phyloP scores from a whole-genome alignment of 2,113 vertebrate species.

The Colinus virginianus region DNA sequence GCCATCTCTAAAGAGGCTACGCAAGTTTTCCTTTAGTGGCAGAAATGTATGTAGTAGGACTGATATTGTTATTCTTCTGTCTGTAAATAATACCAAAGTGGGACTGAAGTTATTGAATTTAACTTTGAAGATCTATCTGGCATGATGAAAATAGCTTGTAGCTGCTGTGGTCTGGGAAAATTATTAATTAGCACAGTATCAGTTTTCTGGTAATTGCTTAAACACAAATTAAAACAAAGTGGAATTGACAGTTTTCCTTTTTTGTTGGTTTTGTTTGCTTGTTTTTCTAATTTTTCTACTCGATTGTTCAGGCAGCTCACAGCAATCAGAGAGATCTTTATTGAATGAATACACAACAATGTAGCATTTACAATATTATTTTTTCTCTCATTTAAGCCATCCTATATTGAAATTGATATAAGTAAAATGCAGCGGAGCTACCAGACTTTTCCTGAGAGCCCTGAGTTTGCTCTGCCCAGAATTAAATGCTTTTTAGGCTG shows the following conservation, averaged over 20 bases:
- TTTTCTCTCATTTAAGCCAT: not conserved
- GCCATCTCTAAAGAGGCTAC: not conserved
- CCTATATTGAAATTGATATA: not conserved
- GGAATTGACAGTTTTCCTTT: not conserved
- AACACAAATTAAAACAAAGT: not conserved
- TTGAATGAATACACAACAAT: not conserved
- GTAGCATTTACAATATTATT: not conserved
- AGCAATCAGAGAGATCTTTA: not conserved
- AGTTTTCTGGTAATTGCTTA: not conserved
- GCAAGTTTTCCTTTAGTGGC: not conserved
- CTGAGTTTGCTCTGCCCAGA: not conserved
- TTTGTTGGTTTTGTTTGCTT: not conserved
- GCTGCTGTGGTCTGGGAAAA: not conserved
- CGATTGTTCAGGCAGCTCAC: not conserved
- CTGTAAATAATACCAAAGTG: not conserved
- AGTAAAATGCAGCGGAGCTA: not conserved
- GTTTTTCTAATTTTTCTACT: not conserved
- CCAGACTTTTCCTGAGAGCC: not conserved
- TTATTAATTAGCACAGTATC: not conserved
- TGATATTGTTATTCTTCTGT: not conserved
- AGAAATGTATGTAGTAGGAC: not conserved
- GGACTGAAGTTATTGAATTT: not conserved
- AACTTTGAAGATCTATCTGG: not conserved
- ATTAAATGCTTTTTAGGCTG: not conserved
- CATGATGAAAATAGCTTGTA: not conserved